Evolutionary conservation across 2,113 vertebrate genomes (phyloP), one percentile per base, ranked within the genome.

Genomic region (Mola mola): DNA sequence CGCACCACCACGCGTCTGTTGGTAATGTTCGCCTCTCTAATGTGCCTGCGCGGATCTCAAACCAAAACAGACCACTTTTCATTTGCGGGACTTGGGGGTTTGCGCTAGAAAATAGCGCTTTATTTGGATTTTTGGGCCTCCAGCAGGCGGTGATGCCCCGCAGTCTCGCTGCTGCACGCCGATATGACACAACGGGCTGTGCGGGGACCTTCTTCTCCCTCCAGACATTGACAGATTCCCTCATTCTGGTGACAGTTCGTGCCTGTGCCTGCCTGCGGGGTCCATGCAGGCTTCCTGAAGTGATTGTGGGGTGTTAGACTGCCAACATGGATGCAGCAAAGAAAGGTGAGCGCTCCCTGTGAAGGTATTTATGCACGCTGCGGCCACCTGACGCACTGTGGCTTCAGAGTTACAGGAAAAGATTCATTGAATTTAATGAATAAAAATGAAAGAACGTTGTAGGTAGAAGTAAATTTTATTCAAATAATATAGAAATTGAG

Each of bases 291-390:
- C 33, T 65, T 69, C 75, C 36, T 66, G 46, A 52, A 59, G 61
- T 75, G 66, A 67, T 38, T 60, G 37, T 12, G 72, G 74, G 66
- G 66, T 51, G 38, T n/a, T 47, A 53, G 85, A 59, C 79, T 73
- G 64, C 72, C 22, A 44, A 71, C 38, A 90, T 90, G 89, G 87
- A 89, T 0, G 76, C 5, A 7, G 58, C 66, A 37, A 89, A 87
- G 69, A 88, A 87, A 90, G 89, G 89, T 89, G 86, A 3, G 73
- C 1, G 19, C 13, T 40, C 22, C 4, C 34, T 2, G 3, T 15
- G 5, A n/a, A n/a, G n/a, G n/a, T n/a, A n/a, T n/a, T n/a, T n/a
- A n/a, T n/a, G n/a, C n/a, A n/a, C n/a, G n/a, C n/a, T n/a, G n/a
- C n/a, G n/a, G n/a, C n/a, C n/a, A n/a, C n/a, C n/a, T n/a, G n/a